These are phyloP conservation scores for Drosophila seguyi DNA, from an alignment of 1,140 invertebrate species.

Conservation along the genomic window DNA sequence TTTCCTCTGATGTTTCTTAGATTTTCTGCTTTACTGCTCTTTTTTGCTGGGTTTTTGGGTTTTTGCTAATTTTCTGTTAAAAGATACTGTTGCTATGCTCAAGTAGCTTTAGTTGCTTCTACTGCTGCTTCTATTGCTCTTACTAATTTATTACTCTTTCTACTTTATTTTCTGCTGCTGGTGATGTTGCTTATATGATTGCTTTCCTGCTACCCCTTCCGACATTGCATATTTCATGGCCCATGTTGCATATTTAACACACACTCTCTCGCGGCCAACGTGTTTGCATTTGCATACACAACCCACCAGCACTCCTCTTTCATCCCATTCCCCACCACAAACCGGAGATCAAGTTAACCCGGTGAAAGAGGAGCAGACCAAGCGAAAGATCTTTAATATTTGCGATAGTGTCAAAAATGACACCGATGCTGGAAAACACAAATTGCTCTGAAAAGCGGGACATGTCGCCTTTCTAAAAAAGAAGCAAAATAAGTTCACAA, in stretches of 20 bases:
- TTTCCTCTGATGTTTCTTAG: not conserved
- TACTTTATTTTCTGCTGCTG: not conserved
- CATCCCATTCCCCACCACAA: constrained; percentile 14
- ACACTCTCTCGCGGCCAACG: constrained; percentile 39
- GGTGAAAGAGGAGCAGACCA: not conserved
- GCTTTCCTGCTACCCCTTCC: constrained; percentile 2
- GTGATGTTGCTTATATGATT: not conserved
- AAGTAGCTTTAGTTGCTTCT: not conserved
- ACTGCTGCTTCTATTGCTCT: not conserved
- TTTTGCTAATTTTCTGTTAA: not conserved
- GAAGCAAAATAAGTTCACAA: constrained; percentile 5
- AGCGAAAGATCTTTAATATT: not conserved
- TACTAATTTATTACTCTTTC: not conserved
- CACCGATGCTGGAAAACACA: constrained; percentile 45
- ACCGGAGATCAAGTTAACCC: constrained; percentile 2
- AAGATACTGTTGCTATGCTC: not conserved
- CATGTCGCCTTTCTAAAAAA: constrained; percentile 71
- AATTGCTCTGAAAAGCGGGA: constrained; percentile 32
- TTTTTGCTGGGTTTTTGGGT: not conserved
- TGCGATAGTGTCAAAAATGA: constrained; percentile 50
- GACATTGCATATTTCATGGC: constrained; percentile 60
- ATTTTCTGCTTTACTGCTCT: not conserved
- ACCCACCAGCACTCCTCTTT: not conserved
- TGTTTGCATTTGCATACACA: constrained; percentile 57
- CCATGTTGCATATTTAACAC: constrained; percentile 55